phyloP scores from a whole-genome alignment of 2,797 vertebrate genomes.

The Aythya fuligula region DNA sequence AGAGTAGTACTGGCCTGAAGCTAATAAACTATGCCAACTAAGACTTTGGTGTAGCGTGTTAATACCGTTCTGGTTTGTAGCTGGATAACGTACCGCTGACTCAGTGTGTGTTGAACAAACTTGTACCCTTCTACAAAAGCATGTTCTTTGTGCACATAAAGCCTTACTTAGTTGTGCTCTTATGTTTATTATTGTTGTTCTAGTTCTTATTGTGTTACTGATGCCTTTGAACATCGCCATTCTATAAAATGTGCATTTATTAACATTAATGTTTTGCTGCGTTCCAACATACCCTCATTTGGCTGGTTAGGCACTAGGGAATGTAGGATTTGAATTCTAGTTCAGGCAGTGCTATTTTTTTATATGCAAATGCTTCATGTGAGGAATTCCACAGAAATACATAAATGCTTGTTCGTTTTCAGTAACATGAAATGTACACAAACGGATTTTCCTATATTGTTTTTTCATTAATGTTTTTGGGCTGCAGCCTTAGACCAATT shows the following conservation, averaged over 20 bases:
- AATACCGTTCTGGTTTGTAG: background rate
- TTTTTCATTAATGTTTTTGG: background rate
- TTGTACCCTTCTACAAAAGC: background rate
- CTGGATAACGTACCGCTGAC: background rate
- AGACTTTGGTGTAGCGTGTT: background rate
- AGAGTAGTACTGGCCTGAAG: background rate
- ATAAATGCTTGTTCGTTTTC: background rate
- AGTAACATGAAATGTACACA: background rate
- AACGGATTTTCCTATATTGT: background rate
- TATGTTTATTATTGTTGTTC: accelerated
- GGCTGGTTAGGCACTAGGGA: background rate
- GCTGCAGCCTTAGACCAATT: background rate
- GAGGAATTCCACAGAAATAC: background rate
- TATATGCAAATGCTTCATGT: background rate
- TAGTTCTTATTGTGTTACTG: background rate
- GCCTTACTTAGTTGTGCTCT: background rate
- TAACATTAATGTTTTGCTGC: background rate
- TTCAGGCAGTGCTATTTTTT: background rate
- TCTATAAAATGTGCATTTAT: background rate
- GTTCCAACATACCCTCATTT: background rate
- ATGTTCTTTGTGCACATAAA: background rate
- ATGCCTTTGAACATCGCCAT: background rate
- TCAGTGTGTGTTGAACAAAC: background rate
- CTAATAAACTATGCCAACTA: background rate
- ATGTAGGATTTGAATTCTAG: background rate